Base-by-base conservation (phyloP, 2,888 invertebrate genomes). In the Magallana nippona region DNA sequence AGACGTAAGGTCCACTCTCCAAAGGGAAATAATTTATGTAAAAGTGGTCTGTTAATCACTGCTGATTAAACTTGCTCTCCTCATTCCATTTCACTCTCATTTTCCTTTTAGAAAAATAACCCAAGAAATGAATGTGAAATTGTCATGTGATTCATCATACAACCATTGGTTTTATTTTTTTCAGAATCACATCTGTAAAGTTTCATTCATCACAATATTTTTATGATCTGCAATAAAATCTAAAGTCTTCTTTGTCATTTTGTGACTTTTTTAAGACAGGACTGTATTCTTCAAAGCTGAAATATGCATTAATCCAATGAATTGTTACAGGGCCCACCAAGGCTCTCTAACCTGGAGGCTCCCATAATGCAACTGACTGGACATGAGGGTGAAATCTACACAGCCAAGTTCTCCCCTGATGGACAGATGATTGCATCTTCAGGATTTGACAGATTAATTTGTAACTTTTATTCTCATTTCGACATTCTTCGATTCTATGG, bases 361-460 rank as follows among this genome's bases (percentile, higher is more conserved):
- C 98, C 99, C 0, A 99, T 99, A 84, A 99, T 99, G 98, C 95
- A 98, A 62, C 94, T 99, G 82, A 97, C 98, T 92, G 99, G 99
- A 0, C 99, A 99, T 93, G 97, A 98, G 93, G 99, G 98, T 13
- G 99, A 99, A 94, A 97, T 99, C 90, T 98, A 98, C 93, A 96
- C 97, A 2, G 95, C 97, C 10, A 97, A 97, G 94, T 99, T 99
- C 94, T 98, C 99, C 93, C 98, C 98, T 0, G 98, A 99, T 93
- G 99, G 99, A 5, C 97, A 97, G 91, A 96, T 98, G 93, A 94
- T 99, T 62, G 98, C 98, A 1, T 98, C 99, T 0, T 97, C 97
- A 11, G 99, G 99, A 10, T 98, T 98, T 94, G 99, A 99, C 93
- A 95, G 98, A 92, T 97, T 97, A 95, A 98, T 99, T 91, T 97